Evolutionary conservation across 2,113 vertebrate genomes (phyloP), one percentile per base, ranked within the genome.

Genomic region (Eclectus roratus): DNA sequence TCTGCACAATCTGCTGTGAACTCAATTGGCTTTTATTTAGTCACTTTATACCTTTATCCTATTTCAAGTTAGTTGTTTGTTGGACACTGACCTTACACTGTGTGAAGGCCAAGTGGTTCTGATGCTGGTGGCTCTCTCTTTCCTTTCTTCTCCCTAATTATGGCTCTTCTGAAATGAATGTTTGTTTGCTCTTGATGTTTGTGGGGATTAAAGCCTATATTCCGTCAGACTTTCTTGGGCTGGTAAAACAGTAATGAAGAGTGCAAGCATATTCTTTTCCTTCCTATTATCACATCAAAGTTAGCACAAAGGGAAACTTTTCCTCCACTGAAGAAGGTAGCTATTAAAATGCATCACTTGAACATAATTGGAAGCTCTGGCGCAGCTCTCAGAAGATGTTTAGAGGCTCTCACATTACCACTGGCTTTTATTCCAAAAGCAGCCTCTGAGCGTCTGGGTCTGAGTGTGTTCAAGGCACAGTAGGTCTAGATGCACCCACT

Each of bases 251-350:
- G 46, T 88, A 43, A 72, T 19, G 56, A 65, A 43, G 44, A 79
- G 55, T 8, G 11, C 63, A 76, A 80, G 56, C 79, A 23, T 44
- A 6, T 74, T 23, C 41, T 88, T 79, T 65, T 91, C 79, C 39
- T 61, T 37, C 41, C 76, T 80, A 88, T 96, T 90, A 93, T 76
- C 94, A 94, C 93, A 64, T 97, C 92, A 92, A 92, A 94, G 95
- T 80, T 78, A 91, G 35, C 31, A 29, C 53, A 58, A 47, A 90
- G 25, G 61, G 72, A 49, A 96, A 56, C 10, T 85, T 78, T 11
- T 64, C 29, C 70, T 88, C 19, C 9, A 3, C 31, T 52, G 74
- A 35, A 79, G 88, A 78, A 89, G 93, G 80, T 78, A 60, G 21
- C 37, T 69, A 91, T 95, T 94, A 81, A 94, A 91, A 72, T n/a